phyloP scores from a whole-genome alignment of 2,113 vertebrate species.

The Eleginops maclovinus region DNA sequence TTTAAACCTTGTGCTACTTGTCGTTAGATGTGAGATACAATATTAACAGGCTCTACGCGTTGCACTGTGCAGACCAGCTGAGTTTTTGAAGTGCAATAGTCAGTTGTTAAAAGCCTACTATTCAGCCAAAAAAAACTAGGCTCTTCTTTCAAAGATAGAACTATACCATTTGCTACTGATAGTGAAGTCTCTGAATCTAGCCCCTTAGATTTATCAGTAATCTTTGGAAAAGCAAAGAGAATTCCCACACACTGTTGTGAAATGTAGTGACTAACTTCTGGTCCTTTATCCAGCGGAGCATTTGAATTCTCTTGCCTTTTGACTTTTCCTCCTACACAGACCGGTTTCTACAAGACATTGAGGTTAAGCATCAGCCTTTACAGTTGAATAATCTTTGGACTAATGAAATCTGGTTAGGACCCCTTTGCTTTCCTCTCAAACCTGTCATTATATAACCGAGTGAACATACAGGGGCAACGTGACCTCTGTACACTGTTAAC shows the following conservation, averaged over 20 bases:
- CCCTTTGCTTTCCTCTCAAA: not conserved
- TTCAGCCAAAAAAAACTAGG: not conserved
- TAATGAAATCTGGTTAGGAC: not conserved
- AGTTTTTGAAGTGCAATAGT: not conserved
- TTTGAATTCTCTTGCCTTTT: too few relatives aligned
- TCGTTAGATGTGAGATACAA: not conserved
- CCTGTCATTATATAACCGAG: not conserved
- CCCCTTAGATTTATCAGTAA: not conserved
- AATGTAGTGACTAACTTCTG: too few relatives aligned
- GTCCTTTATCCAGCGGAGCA: too few relatives aligned
- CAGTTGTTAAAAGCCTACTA: not conserved
- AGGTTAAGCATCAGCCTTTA: too few relatives aligned
- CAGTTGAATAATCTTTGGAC: not conserved
- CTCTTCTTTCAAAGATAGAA: too few relatives aligned
- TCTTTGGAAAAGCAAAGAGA: too few relatives aligned
- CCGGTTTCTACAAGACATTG: too few relatives aligned
- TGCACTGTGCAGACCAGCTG: not conserved
- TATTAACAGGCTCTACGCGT: not conserved
- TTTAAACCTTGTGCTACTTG: not conserved
- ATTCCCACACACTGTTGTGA: too few relatives aligned
- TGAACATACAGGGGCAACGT: not conserved
- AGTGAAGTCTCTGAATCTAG: not conserved
- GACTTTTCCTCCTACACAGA: too few relatives aligned
- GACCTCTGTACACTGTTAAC: not conserved
- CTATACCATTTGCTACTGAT: too few relatives aligned